Conservation (phyloP, 2,888 invertebrate genomes). For the Trachelus iudaicus region DNA sequence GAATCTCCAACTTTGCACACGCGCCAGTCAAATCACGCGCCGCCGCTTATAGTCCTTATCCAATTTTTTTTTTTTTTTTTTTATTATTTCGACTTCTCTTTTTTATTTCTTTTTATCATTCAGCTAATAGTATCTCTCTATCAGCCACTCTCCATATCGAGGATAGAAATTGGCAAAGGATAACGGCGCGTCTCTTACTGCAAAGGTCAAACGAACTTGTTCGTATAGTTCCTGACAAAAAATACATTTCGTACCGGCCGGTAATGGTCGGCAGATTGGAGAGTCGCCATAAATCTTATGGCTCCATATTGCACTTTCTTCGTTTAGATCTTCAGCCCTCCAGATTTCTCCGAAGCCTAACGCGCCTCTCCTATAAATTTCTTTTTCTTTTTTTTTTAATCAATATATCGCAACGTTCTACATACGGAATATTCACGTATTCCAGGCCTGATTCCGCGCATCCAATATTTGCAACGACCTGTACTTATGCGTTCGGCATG, state of each 20-base stretch:
- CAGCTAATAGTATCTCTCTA: neutral
- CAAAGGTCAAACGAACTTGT: constrained; percentile 36
- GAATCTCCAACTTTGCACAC: neutral
- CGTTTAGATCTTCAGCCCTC: neutral
- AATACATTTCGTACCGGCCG: constrained; percentile 3
- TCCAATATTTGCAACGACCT: neutral
- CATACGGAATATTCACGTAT: too few species aligned
- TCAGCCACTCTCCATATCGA: neutral
- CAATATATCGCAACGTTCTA: too few species aligned
- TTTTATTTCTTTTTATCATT: neutral
- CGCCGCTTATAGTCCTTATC: neutral
- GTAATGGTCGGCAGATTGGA: neutral
- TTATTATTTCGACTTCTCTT: neutral
- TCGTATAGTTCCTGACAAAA: neutral
- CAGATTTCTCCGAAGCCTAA: neutral
- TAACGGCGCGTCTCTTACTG: constrained; percentile 11
- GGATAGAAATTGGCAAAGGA: neutral
- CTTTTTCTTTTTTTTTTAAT: too few species aligned
- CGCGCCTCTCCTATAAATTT: neutral
- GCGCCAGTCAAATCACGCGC: too few species aligned
- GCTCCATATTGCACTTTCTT: neutral
- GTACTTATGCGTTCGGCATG: neutral
- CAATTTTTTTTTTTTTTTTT: neutral
- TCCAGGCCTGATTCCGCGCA: too few species aligned
- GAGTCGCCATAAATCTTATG: neutral